Base-by-base conservation (phyloP, 2,113 vertebrate genomes). In the Talpa occidentalis region DNA sequence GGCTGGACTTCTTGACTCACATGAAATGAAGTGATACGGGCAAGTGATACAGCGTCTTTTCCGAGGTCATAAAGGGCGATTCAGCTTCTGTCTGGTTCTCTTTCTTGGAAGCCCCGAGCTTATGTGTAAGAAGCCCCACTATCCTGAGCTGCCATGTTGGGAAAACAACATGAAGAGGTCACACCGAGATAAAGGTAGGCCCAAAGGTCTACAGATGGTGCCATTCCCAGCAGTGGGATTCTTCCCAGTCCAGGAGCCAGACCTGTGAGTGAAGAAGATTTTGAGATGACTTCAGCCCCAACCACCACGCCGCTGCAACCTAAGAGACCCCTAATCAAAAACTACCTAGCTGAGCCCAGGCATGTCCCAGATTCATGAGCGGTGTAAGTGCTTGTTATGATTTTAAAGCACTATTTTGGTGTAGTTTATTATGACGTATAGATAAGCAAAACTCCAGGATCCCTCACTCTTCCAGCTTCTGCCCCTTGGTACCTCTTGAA, bases 81-180 rank as follows among this genome's bases (percentile, higher is more conserved):
- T 52, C n/a, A 59, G 30, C 12, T 74, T 69, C 67, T 59, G 59
- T 74, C 74, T 83, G 56, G 30, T 76, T 88, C 54, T 78, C 89
- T 60, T 88, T 94, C 91, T 88, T 85, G 54, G 60, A 40, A 87
- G 30, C 66, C n/a, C 40, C 72, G 47, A 76, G 60, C 37, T 92
- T 28, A 78, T 81, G 40, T 10, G 7, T 37, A 74, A 88, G 90
- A 35, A 93, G 44, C 14, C 56, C 59, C 11, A 10, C n/a, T 44
- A 24, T 17, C 90, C 26, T 91, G 67, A 85, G 54, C 30, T 0
- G 9, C 69, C 79, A 66, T 44, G n/a, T 87, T 87, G 85, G 84
- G 64, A 88, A 90, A 60, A 6, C 12, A 64, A 32, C 0, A 4
- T 19, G 21, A 47, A 70, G 73, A 91, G 80, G n/a, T 47, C 62